phyloP scores from a whole-genome alignment of 2,113 vertebrate genomes.

The Dermatemys mawii region DNA sequence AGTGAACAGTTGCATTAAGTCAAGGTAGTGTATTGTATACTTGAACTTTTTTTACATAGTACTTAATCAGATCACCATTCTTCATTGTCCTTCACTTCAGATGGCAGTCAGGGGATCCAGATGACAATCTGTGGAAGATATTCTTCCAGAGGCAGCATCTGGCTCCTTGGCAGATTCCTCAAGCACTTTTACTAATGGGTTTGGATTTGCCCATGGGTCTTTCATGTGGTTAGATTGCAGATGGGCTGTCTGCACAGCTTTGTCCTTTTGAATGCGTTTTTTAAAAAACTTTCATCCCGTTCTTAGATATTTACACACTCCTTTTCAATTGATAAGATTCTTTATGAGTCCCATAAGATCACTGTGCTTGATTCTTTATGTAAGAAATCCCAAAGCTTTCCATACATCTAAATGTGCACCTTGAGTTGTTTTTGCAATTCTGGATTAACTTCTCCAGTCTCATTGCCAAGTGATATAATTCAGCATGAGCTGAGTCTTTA shows the following conservation, averaged over 20 bases:
- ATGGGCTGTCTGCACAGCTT: slow-evolving; percentile 70
- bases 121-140: slow-evolving; percentile 47
- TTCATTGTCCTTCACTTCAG: slow-evolving; percentile 32
- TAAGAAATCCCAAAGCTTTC: slow-evolving; percentile 31
- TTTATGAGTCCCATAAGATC: slow-evolving; percentile 61
- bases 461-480: slow-evolving; percentile 46
- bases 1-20: background rate
- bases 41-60: background rate
- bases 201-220: slow-evolving; percentile 71
- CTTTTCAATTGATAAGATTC: slow-evolving; percentile 58
- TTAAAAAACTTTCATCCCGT: slow-evolving; percentile 38
- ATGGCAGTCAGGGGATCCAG: slow-evolving; percentile 48
- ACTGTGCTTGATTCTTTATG: slow-evolving; percentile 38
- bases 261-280: slow-evolving; percentile 64
- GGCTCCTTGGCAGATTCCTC: slow-evolving; percentile 74
- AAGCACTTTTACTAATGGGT: slow-evolving; percentile 74
- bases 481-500: background rate
- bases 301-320: slow-evolving; percentile 24
- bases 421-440: slow-evolving; percentile 47
- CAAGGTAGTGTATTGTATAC: background rate
- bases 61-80: background rate
- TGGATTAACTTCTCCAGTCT: slow-evolving; percentile 39
- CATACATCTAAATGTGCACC: slow-evolving; percentile 29
- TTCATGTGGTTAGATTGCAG: slow-evolving; percentile 78
- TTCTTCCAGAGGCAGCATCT: slow-evolving; percentile 67